Conservation (phyloP, 1,140 invertebrate genomes). For the Dolichoris vasculosae region DNA sequence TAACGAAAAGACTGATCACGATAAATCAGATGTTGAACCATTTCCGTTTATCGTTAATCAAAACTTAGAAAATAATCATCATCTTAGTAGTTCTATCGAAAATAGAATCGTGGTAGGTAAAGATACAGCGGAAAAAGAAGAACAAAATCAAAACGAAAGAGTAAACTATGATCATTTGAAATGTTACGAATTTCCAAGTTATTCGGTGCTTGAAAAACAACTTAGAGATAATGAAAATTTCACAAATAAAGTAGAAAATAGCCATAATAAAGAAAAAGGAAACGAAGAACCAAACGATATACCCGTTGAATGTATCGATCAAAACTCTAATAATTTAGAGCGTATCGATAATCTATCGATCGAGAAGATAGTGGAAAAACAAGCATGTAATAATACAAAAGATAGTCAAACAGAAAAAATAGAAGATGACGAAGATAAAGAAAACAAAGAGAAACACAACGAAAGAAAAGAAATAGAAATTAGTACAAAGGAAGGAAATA, state of each 20-base stretch:
- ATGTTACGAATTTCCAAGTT: slow-evolving; percentile 20
- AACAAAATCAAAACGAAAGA: slow-evolving; percentile 2
- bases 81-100: neutral
- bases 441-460: slow-evolving; percentile 22
- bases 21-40: neutral
- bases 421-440: slow-evolving; percentile 38
- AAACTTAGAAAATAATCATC: neutral
- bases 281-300: neutral
- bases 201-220: neutral
- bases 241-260: neutral
- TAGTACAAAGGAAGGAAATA: neutral
- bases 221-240: neutral
- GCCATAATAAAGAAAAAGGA: neutral
- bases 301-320: neutral
- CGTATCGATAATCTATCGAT: neutral
- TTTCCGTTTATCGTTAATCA: neutral
- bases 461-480: slow-evolving; percentile 18
- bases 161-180: slow-evolving; percentile 9
- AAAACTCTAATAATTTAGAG: neutral
- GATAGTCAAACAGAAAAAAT: neutral
- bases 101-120: neutral
- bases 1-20: neutral
- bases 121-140: neutral
- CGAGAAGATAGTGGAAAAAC: neutral
- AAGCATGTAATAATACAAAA: neutral